Evolutionary conservation across 2,113 vertebrate species (phyloP), one percentile per base, ranked within the genome.

Genomic region (Uria lomvia): DNA sequence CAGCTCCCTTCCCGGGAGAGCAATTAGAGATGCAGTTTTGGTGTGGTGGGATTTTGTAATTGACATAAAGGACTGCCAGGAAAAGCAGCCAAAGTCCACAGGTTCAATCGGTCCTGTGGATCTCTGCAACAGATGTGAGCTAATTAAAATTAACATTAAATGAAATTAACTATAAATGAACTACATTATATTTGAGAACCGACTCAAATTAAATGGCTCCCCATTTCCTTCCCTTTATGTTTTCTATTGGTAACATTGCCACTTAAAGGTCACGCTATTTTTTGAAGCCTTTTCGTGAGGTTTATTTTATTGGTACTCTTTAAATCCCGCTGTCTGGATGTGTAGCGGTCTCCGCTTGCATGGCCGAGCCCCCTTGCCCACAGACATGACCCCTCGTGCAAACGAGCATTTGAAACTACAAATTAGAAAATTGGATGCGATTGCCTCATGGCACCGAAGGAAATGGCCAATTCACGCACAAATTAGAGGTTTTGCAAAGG

Each of bases 91-190:
- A 15, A 15, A 75, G 60, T 68, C 65, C 63, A 68, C 53, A 49
- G 53, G 79, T 96, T 94, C 74, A 86, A 89, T 71, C 2, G 4
- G 52, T 86, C 52, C 86, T 52, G 8, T 50, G 52, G 62, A 85
- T 42, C 53, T 49, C 83, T 68, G 62, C 74, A 68, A 79, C 60
- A 89, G 83, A 89, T 58, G 40, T 13, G 12, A 88, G 49, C 56
- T 79, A 87, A 92, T 89, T 76, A 89, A 85, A 79, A 92, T 89
- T 87, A 90, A 45, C 43, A 42, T 56, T 67, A 71, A 89, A 89
- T 72, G 5, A 81, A 86, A 89, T 94, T 74, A 84, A 68, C 52
- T 71, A 52, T 34, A 62, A 79, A 52, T 47, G 6, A 79, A 70
- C 53, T 55, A 43, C 45, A 58, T 91, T 58, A 6, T 89, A 79